Conservation (phyloP, 2,888 invertebrate genomes). For the Pterostichus niger region DNA sequence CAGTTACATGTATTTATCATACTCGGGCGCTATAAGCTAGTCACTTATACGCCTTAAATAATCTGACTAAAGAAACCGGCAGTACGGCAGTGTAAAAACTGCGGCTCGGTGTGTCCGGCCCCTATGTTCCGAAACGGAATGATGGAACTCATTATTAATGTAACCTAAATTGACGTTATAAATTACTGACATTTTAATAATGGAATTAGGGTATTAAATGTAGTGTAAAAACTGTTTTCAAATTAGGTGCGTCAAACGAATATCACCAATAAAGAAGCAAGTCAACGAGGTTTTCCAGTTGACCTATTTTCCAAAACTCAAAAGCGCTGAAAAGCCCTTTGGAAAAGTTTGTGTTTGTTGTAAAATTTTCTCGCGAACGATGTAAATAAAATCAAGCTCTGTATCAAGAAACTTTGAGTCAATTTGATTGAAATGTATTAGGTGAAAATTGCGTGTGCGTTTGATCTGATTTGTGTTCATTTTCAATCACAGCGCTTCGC, state of each 20-base stretch:
- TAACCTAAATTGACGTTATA: slow-evolving; percentile 12
- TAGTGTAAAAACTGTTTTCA: slow-evolving; percentile 22
- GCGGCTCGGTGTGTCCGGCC: too few relatives aligned
- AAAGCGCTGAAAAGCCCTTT: slow-evolving; percentile 31
- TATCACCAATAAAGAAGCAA: slow-evolving; percentile 34
- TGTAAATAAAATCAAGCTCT: slow-evolving; percentile 42
- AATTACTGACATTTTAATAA: slow-evolving; percentile 38
- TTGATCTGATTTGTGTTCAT: slow-evolving; percentile 25
- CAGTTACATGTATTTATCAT: too few relatives aligned
- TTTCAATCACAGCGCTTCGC: neutral
- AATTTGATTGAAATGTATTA: slow-evolving; percentile 17
- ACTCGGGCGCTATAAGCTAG: too few relatives aligned
- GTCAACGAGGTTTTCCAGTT: slow-evolving; percentile 8
- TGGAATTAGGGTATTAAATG: slow-evolving; percentile 22
- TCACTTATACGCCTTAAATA: too few relatives aligned
- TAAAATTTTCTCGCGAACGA: slow-evolving; percentile 2
- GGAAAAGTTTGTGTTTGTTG: slow-evolving; percentile 13
- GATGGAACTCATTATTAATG: neutral
- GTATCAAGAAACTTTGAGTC: neutral
- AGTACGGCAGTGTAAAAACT: too few relatives aligned
- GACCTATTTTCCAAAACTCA: slow-evolving; percentile 42
- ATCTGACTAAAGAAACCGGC: too few relatives aligned
- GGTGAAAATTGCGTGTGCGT: slow-evolving; percentile 16
- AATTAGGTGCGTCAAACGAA: slow-evolving; percentile 27
- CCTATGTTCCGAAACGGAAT: too few relatives aligned